Evolutionary conservation across 2,113 vertebrate genomes (phyloP), one percentile per base, ranked within the genome.

Genomic region (Callospermophilus lateralis): DNA sequence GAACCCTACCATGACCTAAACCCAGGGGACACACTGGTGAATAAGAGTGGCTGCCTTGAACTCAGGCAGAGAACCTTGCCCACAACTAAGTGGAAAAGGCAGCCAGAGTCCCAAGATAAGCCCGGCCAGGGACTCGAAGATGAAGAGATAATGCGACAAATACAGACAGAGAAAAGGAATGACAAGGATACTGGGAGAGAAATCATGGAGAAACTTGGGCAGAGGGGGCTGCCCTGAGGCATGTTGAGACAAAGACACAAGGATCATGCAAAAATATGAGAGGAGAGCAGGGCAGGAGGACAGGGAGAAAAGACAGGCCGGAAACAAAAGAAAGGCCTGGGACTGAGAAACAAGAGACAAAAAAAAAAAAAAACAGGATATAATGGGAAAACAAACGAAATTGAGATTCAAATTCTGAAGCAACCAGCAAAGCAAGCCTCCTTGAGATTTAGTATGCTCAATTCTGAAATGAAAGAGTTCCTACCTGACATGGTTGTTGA

Each of bases 251-350:
- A 63, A 34, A 72, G 42, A 63, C 13, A 58, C 34, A 42, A 42
- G 22, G n/a, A 12, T 55, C 28, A 17, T 0, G 63, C 0, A 28
- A 30, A 74, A 37, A 87, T 10, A 0, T 0, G 6, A 16, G 8
- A 37, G 61, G 22, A 65, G 0, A 30, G 8, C 0, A 11, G 39
- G 78, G 15, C 55, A 48, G 58, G 8, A 34, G 3, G 4, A 32
- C 26, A 63, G 12, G 3, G 3, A n/a, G 70, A 39, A 68, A 89
- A 61, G 4, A 61, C 22, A 19, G 45, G 53, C 45, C n/a, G 2
- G 9, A 76, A 48, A 48, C 19, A 12, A n/a, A 68, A 10, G 20
- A 10, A 3, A 10, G 30, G 1, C 32, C 45, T 17, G 1, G 30
- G 17, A 2, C 92, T n/a, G 20, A 34, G 32, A 58, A 81, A 9